Evolutionary conservation across 2,888 invertebrate species (phyloP), one percentile per base, ranked within the genome.

Genomic region (Hyposoter dolosus): DNA sequence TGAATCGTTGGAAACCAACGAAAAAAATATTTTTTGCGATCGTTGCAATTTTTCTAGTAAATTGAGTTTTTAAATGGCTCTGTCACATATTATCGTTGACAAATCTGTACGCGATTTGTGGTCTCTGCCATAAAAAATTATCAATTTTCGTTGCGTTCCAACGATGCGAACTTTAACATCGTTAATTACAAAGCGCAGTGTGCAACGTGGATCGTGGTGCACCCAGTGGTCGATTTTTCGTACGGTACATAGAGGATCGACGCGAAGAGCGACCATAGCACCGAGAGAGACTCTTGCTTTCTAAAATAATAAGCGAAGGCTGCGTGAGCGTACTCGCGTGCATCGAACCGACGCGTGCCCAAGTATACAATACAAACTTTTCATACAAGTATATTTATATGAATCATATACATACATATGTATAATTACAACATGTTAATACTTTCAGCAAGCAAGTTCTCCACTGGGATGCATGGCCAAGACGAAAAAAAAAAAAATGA

Each of bases 251-350:
- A 74, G 40, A 69, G 78, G 47, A 76, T 75, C 68, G 40, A 47
- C 56, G 69, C 56, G 69, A 82, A 35, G 53, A 78, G 32, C 72
- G 66, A 83, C 43, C 28, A 28, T n/a, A n/a, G n/a, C 43, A 43
- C 65, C 45, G 66, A 23, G 75, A 23, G 75, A 82, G 78, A 86
- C 91, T 91, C 88, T 91, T 91, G 89, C 91, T 91, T 91, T 91
- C 91, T 89, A 91, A 90, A 89, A 85, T 87, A 87, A 88, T 87
- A 87, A 88, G 87, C 88, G 88, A 90, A 90, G 89, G 82, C 85
- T 84, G 85, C 86, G 89, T 88, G 87, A 82, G 88, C 86, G 83
- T 66, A 87, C 88, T 90, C 88, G 88, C 90, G 87, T 86, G 85
- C 88, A 88, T 87, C 82, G 76, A 78, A 78, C 78, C 85, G 77